Percentiles rank a stretch among this genome's conserved stretches.
These are phyloP conservation scores for Carassius auratus DNA, from an alignment of 2,113 vertebrate genomes.

Conservation along the genomic window DNA sequence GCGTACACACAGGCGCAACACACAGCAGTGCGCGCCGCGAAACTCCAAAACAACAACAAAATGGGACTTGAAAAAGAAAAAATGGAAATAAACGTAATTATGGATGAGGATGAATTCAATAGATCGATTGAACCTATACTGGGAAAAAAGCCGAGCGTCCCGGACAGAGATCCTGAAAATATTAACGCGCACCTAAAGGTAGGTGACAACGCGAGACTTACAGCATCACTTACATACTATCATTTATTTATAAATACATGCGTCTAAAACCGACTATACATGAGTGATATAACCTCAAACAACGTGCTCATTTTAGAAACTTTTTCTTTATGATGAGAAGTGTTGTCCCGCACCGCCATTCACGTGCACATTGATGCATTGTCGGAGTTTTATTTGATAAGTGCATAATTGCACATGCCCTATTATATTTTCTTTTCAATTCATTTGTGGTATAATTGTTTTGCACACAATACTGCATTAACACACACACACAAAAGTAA, in stretches of 20 bases:
- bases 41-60: conserved; percentile 46
- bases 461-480: neutral
- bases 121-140: conserved; percentile 77
- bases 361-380: neutral
- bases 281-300: neutral
- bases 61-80: conserved; percentile 91
- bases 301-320: neutral
- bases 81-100: conserved; percentile 80
- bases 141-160: conserved; percentile 67
- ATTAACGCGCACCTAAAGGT: conserved; percentile 88
- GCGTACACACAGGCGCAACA: conserved; percentile 6
- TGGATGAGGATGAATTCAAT: conserved; percentile 84
- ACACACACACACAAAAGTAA: neutral
- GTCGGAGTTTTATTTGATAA: neutral
- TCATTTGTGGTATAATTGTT: neutral
- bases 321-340: neutral
- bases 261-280: neutral
- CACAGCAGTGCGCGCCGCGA: conserved; percentile 28
- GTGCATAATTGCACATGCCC: neutral
- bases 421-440: neutral
- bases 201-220: conserved; percentile 3
- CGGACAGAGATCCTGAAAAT: conserved; percentile 79
- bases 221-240: neutral
- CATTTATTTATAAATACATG: neutral
- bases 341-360: neutral